Base-by-base conservation (phyloP, 2,113 vertebrate species). In the Syngnathoides biaculeatus region DNA sequence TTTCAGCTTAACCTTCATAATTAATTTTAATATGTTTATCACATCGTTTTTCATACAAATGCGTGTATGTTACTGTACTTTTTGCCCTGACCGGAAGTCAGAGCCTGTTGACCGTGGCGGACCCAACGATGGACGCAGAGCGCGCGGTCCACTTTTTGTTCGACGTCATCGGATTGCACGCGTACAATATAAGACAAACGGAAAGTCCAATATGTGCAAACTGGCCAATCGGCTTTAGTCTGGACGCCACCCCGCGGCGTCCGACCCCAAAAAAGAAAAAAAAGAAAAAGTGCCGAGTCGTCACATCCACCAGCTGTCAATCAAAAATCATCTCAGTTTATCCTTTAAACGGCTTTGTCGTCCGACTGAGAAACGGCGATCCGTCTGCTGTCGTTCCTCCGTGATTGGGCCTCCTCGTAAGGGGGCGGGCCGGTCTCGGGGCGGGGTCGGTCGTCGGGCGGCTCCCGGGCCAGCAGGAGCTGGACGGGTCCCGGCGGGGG, bases 381-480 rank as follows among this genome's bases (percentile, higher is more conserved):
- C 45, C 57, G 79, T 42, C 22, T 79, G 42, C 59, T 62, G 35
- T 79, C 72, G 0, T 58, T 71, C 50, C 11, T 57, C 56, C 11
- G 69, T 0, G 80, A 69, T 0, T 79, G 87, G 58, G 81, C 71
- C 67, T 87, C 90, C 62, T 92, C 88, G 22, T 93, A 92, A 0
- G 91, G 82, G 0, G 91, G 91, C 0, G 92, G 92, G 0, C 81
- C 77, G 50, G 69, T 79, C 8, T 86, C 88, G 0, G 81, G 65
- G 81, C 75, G 77, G 8, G 75, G 15, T 22, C 62, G 77, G 26
- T 63, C 79, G 40, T 70, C 47, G 0, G 80, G 69, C 0, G 70
- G 61, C 52, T 89, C 89, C 67, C 84, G 87, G 14, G 86, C 83
- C 67, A 92, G 39, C 0, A 92, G 75, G 35, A 92, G 91, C 71